Conservation (phyloP, 2,113 vertebrate genomes). For the Chloropsis hardwickii region DNA sequence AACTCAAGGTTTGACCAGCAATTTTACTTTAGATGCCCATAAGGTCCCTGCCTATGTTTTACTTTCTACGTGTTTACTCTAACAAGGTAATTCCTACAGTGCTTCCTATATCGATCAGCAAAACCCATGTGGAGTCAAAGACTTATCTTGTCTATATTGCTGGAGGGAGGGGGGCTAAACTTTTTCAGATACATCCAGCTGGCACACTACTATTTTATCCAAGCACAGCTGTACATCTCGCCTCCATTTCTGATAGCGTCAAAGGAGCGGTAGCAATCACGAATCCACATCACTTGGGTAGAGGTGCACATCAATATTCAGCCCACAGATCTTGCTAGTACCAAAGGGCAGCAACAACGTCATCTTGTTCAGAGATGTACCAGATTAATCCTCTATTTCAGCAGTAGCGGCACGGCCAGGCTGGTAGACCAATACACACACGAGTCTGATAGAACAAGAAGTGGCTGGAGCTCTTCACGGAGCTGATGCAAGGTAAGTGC, state of each 20-base stretch:
- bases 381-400: background rate
- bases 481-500: background rate
- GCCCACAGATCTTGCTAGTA: background rate
- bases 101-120: background rate
- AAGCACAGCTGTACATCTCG: background rate
- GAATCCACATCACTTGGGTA: background rate
- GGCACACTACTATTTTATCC: background rate
- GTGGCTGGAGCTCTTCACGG: background rate
- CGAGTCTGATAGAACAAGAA: background rate
- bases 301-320: background rate
- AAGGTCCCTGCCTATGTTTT: background rate
- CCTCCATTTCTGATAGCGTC: background rate
- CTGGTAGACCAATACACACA: background rate
- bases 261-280: background rate
- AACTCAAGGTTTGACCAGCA: background rate
- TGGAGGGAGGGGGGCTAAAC: background rate
- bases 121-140: background rate
- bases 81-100: background rate
- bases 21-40: background rate
- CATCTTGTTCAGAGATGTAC: background rate
- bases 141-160: background rate
- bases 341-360: background rate
- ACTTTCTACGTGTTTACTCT: background rate
- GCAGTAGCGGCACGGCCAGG: background rate
- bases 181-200: background rate